These are phyloP conservation scores for Halcyon senegalensis DNA, from an alignment of 2,113 vertebrate species.

Conservation along the genomic window DNA sequence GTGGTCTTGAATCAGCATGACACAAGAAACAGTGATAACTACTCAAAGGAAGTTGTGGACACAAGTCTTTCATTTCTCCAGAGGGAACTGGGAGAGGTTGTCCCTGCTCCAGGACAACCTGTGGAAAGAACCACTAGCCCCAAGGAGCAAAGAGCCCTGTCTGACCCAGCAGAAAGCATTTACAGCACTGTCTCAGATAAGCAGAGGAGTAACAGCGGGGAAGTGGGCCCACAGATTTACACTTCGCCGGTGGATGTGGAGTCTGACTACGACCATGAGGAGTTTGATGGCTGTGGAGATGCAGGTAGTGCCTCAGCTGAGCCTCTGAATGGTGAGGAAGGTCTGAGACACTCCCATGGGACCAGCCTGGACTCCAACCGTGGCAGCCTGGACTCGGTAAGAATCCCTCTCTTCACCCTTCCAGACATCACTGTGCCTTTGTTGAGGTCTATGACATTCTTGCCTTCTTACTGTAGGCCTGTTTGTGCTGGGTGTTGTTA, in stretches of 20 bases:
- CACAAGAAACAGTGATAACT: slow-evolving; percentile 20
- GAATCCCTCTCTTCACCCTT: slow-evolving; percentile 21
- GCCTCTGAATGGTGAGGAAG: slow-evolving; percentile 79
- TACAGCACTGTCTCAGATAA: slow-evolving; percentile 76
- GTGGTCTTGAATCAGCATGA: background rate
- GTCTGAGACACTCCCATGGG: slow-evolving; percentile 83
- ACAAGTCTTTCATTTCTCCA: background rate
- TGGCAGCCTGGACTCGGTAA: slow-evolving; percentile 91
- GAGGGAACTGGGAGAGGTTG: background rate
- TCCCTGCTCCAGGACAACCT: background rate
- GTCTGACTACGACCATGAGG: slow-evolving; percentile 90
- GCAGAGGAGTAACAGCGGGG: slow-evolving; percentile 61
- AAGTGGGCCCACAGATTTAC: slow-evolving; percentile 83
- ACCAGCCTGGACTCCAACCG: slow-evolving; percentile 87
- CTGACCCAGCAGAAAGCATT: slow-evolving; percentile 60
- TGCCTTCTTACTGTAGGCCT: background rate
- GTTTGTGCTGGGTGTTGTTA: background rate
- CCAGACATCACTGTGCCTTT: background rate
- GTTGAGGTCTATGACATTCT: background rate
- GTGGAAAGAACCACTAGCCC: background rate
- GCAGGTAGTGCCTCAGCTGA: slow-evolving; percentile 77
- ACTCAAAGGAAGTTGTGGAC: background rate
- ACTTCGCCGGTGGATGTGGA: slow-evolving; percentile 84
- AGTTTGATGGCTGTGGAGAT: slow-evolving; percentile 83
- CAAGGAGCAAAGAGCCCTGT: background rate